Percentiles rank a stretch among this genome's conserved stretches.
These are phyloP conservation scores for Lithobates sylvaticus DNA, from an alignment of 2,797 vertebrate species.

Conservation along the genomic window DNA sequence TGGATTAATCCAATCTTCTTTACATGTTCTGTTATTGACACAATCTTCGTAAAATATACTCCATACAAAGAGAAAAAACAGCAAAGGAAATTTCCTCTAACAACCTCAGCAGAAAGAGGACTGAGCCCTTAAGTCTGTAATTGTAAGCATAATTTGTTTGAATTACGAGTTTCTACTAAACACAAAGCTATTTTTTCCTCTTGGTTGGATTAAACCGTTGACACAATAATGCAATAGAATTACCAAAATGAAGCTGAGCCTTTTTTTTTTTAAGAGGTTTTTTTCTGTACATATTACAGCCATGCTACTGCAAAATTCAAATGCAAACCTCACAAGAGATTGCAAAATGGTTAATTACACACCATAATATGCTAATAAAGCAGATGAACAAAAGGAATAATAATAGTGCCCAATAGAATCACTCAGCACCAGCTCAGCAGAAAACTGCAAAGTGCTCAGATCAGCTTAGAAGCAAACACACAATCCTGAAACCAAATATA, in stretches of 20 bases:
- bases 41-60: too few relatives aligned
- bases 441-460: constrained; percentile 1
- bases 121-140: too few relatives aligned
- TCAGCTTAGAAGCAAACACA: background rate
- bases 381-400: constrained; percentile 8
- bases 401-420: background rate
- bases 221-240: background rate
- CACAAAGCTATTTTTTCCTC: background rate
- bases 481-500: constrained; percentile 5
- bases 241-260: background rate
- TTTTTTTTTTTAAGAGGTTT: background rate
- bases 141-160: background rate
- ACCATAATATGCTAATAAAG: background rate
- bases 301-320: background rate
- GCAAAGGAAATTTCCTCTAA: too few relatives aligned
- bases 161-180: background rate
- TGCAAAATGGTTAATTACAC: constrained; percentile 3
- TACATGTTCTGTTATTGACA: too few relatives aligned
- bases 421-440: constrained; percentile 1
- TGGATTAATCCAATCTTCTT: too few relatives aligned
- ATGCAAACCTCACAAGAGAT: background rate
- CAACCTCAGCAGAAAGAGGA: too few relatives aligned
- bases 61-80: too few relatives aligned
- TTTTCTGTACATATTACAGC: background rate
- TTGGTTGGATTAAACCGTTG: too few relatives aligned